Evolutionary conservation across 2,113 vertebrate species (phyloP), one percentile per base, ranked within the genome.

Genomic region (Mormyrus iriodes): DNA sequence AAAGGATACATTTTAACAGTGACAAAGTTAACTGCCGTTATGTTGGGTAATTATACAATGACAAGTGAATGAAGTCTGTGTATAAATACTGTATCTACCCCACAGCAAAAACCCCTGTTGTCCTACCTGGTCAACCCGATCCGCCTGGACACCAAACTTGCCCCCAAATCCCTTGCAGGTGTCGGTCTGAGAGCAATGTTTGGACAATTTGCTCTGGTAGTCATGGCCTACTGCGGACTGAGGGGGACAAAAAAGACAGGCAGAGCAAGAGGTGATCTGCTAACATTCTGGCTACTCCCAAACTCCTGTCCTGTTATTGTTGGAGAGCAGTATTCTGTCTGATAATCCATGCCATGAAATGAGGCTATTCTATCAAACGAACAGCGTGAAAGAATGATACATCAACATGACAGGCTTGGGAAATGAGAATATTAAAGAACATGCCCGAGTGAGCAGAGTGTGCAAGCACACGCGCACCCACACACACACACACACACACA

Each of bases 141-240:
- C 98, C 0, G 96, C 95, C 85, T 99, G 97, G 1, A 99, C 96
- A 0, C 98, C 98, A 86, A 97, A 99, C 93, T 99, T 99, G 55
- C 98, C 98, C 61, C 98, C 98, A 7, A 99, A 99, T 0, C 98
- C 98, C 65, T 97, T 97, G 35, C 96, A 96, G 0, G 97, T 97
- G 92, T 99, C 98, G 0, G 98, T 97, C 69, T 99, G 98, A 8
- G 98, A 99, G 92, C 98, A 99, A 91, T 99, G 98, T 92, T 98
- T 97, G 52, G 98, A 97, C 53, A 99, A 94, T 44, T 97, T 96
- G 69, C 97, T 96, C 92, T 98, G 97, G 90, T 99, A 99, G 55
- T 99, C 98, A 0, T 99, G 98, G 88, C 98, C 98, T 31, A 99
- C 97, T 0, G 98, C 98, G 24, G 97, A 99, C 98, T 99, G 92